These are phyloP conservation scores for Sebastes iracundus DNA, from an alignment of 2,797 vertebrate species.

Conservation along the genomic window DNA sequence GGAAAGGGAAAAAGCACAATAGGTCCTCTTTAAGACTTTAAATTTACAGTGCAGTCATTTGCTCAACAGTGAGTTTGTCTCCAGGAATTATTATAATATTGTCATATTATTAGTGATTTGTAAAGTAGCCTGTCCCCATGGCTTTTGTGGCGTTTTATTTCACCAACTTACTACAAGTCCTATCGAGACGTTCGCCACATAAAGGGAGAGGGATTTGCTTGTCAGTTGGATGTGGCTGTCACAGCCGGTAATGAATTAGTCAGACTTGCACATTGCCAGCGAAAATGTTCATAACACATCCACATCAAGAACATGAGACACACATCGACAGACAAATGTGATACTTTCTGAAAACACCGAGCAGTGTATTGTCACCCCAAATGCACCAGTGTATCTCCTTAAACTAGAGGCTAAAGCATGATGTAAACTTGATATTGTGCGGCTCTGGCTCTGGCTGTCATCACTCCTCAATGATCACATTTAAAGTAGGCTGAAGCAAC, in stretches of 20 bases:
- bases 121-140: background rate
- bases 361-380: background rate
- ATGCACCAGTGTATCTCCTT: background rate
- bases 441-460: constrained; percentile 38
- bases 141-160: constrained; percentile 10
- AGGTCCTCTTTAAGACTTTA: background rate
- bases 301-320: constrained; percentile 56
- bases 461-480: constrained; percentile 57
- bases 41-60: background rate
- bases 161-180: background rate
- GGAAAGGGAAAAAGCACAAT: no score
- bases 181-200: constrained; percentile 18
- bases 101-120: background rate
- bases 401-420: constrained; percentile 23
- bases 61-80: background rate
- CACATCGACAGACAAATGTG: constrained; percentile 21
- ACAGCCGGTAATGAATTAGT: constrained; percentile 64
- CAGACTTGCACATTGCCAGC: constrained; percentile 47
- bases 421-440: constrained; percentile 36
- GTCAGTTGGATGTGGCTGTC: constrained; percentile 49
- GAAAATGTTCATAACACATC: constrained; percentile 59
- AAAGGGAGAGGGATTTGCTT: constrained; percentile 47
- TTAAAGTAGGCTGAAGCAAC: constrained; percentile 48
- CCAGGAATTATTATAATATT: background rate
- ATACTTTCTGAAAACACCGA: constrained; percentile 17